These are phyloP conservation scores for Vidua chalybeata DNA, from an alignment of 2,113 vertebrate species.

Conservation along the genomic window DNA sequence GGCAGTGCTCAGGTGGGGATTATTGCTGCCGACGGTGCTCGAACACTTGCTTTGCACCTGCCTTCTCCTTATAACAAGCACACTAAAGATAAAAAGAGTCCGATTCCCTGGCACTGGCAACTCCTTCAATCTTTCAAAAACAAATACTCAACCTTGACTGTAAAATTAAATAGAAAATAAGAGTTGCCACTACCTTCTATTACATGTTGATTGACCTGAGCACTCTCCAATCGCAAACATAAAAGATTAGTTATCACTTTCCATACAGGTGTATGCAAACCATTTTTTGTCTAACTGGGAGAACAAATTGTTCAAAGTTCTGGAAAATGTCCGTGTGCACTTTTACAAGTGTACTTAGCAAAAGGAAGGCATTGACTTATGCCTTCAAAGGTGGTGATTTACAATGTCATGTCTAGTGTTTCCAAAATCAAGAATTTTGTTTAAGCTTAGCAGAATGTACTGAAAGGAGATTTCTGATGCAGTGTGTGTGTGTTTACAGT, in stretches of 20 bases:
- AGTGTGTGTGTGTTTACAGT: not conserved
- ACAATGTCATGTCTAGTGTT: slow-evolving; percentile 50
- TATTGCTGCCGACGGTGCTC: slow-evolving; percentile 29
- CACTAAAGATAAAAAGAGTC: slow-evolving; percentile 46
- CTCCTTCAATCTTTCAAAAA: slow-evolving; percentile 45
- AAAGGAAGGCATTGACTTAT: slow-evolving; percentile 49
- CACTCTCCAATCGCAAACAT: slow-evolving; percentile 47
- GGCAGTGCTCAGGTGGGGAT: slow-evolving; percentile 67
- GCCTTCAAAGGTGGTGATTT: slow-evolving; percentile 67
- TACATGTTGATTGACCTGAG: slow-evolving; percentile 56
- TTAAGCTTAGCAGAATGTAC: slow-evolving; percentile 44
- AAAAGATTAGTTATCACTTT: slow-evolving; percentile 73
- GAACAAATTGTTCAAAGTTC: slow-evolving; percentile 49
- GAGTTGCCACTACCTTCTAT: slow-evolving; percentile 39
- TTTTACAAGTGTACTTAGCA: slow-evolving; percentile 56
- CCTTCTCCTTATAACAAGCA: slow-evolving; percentile 47
- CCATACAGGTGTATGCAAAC: slow-evolving; percentile 72
- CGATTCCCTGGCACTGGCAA: slow-evolving; percentile 54
- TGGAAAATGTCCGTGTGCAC: slow-evolving; percentile 27
- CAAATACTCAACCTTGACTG: slow-evolving; percentile 52
- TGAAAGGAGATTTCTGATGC: not conserved
- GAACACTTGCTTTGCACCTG: slow-evolving; percentile 73
- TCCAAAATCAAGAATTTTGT: slow-evolving; percentile 63
- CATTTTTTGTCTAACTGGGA: slow-evolving; percentile 23
- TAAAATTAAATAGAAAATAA: slow-evolving; percentile 65